phyloP scores from a whole-genome alignment of 2,888 invertebrate species.

The Drosophila atroscutellata region DNA sequence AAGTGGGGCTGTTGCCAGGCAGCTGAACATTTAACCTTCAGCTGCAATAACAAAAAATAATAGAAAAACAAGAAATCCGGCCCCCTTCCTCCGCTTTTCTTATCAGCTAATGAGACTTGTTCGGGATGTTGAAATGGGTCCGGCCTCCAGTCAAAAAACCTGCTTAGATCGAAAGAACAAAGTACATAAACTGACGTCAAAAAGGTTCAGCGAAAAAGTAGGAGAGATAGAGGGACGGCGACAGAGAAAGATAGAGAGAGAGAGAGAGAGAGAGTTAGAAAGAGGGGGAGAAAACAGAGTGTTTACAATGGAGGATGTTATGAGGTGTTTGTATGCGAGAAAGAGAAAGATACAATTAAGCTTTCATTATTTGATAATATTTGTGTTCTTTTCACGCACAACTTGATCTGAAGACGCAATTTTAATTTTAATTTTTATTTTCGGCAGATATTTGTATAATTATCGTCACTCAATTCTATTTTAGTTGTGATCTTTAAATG shows the following conservation, averaged over 20 bases:
- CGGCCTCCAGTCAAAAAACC: slow-evolving; percentile 44
- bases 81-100: slow-evolving; percentile 33
- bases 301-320: not conserved
- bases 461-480: not conserved
- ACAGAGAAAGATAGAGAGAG: too few relatives aligned
- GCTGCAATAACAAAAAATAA: not conserved
- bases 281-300: not conserved
- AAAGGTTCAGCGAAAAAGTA: not conserved
- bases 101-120: slow-evolving; percentile 40
- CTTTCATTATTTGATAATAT: not conserved
- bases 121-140: slow-evolving; percentile 48
- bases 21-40: slow-evolving; percentile 44
- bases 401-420: not conserved
- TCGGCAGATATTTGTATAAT: not conserved
- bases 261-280: not conserved
- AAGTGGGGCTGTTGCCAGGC: slow-evolving; percentile 40
- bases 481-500: not conserved
- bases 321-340: not conserved
- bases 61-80: slow-evolving; percentile 30
- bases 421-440: not conserved
- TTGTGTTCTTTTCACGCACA: not conserved
- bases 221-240: too few relatives aligned
- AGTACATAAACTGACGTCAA: not conserved
- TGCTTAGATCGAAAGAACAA: slow-evolving; percentile 59
- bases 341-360: not conserved